Percentiles rank a stretch among this genome's conserved stretches.
Evolutionary conservation across 2,113 vertebrate species (phyloP).

Genomic region (Eonycteris spelaea): DNA sequence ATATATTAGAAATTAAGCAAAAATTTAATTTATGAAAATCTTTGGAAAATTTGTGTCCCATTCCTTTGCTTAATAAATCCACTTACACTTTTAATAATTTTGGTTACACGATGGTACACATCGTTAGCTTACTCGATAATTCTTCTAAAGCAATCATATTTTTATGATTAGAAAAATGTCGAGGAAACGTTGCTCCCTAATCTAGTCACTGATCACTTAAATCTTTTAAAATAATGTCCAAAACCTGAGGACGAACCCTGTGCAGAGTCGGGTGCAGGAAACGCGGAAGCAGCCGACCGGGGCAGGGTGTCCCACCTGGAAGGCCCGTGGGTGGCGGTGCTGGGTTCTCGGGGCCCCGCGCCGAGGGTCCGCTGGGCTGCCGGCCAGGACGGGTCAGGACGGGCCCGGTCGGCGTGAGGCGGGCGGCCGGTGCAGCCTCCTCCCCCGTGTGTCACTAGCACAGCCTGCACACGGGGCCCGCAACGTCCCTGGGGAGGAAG

Average conservation of each 20-base stretch:
- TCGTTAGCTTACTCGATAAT: not conserved
- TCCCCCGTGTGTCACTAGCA: not conserved
- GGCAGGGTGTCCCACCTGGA: not conserved
- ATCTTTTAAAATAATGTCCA: constrained; percentile 21
- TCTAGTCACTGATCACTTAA: not conserved
- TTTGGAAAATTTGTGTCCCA: not conserved
- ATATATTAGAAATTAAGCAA: not conserved
- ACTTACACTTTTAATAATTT: not conserved
- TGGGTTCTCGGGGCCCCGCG: not conserved
- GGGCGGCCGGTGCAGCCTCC: not conserved
- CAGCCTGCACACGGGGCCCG: not conserved
- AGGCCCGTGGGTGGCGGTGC: too few relatives aligned
- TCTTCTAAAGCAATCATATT: not conserved
- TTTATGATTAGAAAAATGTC: not conserved
- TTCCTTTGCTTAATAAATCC: not conserved
- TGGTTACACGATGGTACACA: not conserved
- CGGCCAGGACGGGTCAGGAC: not conserved
- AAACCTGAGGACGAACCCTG: not conserved
- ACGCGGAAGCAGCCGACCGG: not conserved
- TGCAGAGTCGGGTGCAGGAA: not conserved
- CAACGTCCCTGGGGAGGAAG: not conserved
- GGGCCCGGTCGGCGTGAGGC: too few relatives aligned
- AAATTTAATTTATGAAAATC: not conserved
- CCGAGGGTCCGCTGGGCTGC: not conserved
- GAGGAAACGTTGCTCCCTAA: not conserved